These are phyloP conservation scores for Sceliomorpha sp. DNA, from an alignment of 2,888 invertebrate genomes.

Conservation along the genomic window DNA sequence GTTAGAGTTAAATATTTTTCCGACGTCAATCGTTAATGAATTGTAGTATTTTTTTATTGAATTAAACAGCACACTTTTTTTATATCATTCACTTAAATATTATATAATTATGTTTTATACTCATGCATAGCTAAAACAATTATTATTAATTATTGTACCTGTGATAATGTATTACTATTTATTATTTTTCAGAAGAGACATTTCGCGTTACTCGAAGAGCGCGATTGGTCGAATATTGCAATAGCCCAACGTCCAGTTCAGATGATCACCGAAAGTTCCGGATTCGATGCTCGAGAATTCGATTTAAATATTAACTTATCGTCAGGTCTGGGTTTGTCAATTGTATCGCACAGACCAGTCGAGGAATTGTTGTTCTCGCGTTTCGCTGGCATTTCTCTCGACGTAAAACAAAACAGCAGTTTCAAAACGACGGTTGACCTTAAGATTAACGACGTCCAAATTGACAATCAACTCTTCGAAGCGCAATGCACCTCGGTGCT, in stretches of 20 bases:
- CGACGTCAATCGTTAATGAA: no score
- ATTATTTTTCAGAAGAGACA: constrained; percentile 73
- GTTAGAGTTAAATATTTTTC: no score
- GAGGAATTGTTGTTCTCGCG: constrained; percentile 91
- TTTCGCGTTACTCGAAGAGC: constrained; percentile 81
- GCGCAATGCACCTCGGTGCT: constrained; percentile 92
- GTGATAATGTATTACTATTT: not conserved
- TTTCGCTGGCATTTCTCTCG: constrained; percentile 84
- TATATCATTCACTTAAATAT: no score
- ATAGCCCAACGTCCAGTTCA: constrained; percentile 80
- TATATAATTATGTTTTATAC: no score
- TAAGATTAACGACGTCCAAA: constrained; percentile 89
- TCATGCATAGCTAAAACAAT: no score
- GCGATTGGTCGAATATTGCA: constrained; percentile 82
- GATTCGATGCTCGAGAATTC: constrained; percentile 81
- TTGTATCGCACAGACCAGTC: constrained; percentile 87
- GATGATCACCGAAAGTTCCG: constrained; percentile 59
- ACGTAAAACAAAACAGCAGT: constrained; percentile 82
- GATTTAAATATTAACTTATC: constrained; percentile 84
- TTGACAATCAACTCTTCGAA: constrained; percentile 87
- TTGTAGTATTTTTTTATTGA: no score
- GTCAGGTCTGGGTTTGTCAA: constrained; percentile 87
- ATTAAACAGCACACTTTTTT: no score
- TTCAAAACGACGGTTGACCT: constrained; percentile 84
- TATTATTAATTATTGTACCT: no score